Conservation (phyloP, 37 sponge, comb jelly and placozoan species). For the Diacarnus erythraeanus region DNA sequence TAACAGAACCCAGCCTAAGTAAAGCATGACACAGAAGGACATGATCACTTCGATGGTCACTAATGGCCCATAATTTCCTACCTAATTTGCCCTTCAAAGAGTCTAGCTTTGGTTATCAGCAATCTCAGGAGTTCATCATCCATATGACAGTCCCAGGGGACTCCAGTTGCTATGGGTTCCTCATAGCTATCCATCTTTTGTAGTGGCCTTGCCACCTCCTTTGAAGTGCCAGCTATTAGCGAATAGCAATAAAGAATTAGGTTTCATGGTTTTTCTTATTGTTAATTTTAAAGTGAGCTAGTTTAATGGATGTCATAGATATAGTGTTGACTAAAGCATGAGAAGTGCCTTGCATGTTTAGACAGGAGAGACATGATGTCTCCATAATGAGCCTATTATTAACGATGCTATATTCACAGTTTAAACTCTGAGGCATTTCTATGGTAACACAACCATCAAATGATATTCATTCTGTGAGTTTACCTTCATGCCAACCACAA, state of each 20-base stretch:
- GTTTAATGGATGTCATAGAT: too few species aligned
- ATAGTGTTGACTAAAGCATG: too few species aligned
- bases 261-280: too few species aligned
- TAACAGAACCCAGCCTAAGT: not conserved
- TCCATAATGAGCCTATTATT: too few species aligned
- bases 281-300: too few species aligned
- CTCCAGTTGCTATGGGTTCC: not conserved
- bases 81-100: constrained; percentile 52
- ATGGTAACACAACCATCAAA: too few species aligned
- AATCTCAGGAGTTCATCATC: constrained; percentile 45
- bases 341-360: too few species aligned
- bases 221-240: not conserved
- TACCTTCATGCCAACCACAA: too few species aligned
- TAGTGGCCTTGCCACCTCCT: not conserved
- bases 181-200: not conserved
- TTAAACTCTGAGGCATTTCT: too few species aligned
- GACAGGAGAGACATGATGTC: too few species aligned
- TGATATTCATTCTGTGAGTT: too few species aligned
- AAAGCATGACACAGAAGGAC: constrained; percentile 5
- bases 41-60: not conserved
- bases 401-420: too few species aligned
- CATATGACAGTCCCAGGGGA: constrained; percentile 26
- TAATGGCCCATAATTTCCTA: constrained; percentile 8
- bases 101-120: constrained; percentile 38
- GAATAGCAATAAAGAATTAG: not conserved